Percentiles rank a stretch among this genome's conserved stretches.
Conservation (phyloP, 2,113 vertebrate genomes). For the Eulacestoma nigropectus region DNA sequence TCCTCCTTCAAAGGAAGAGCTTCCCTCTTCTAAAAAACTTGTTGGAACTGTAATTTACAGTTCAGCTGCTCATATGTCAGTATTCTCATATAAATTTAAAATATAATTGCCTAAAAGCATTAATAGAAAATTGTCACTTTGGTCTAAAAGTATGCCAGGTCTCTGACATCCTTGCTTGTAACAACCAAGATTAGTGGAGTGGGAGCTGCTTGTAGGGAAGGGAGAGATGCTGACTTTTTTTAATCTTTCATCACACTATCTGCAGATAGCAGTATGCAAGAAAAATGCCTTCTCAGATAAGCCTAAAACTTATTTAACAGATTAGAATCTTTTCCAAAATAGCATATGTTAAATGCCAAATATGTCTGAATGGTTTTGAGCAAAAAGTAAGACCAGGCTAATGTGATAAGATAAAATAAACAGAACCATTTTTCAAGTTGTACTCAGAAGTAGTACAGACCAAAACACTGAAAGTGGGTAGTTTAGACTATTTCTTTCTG, state of each 20-base stretch:
- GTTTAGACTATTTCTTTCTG: not conserved
- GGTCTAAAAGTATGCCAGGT: not conserved
- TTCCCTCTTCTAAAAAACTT: not conserved
- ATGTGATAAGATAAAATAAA: conserved; percentile 52
- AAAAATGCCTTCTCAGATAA: conserved; percentile 56
- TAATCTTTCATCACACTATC: conserved; percentile 30
- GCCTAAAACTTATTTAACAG: conserved; percentile 62
- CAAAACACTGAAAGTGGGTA: not conserved
- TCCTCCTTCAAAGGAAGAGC: not conserved
- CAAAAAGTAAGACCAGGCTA: conserved; percentile 39
- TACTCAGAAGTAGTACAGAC: not conserved
- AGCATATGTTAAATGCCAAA: conserved; percentile 55
- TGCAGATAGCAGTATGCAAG: conserved; percentile 32
- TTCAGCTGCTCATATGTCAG: not conserved
- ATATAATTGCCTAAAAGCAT: not conserved
- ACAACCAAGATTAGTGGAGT: not conserved
- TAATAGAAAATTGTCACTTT: not conserved
- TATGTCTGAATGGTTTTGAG: conserved; percentile 3
- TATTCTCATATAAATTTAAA: not conserved
- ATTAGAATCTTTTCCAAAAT: conserved; percentile 48
- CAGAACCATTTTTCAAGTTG: conserved; percentile 38
- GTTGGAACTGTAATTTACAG: not conserved
- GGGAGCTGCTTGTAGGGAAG: not conserved
- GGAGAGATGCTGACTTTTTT: not conserved
- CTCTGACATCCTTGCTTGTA: not conserved